Conservation (phyloP, 1,140 invertebrate species). For the Drosophila subobscura region DNA sequence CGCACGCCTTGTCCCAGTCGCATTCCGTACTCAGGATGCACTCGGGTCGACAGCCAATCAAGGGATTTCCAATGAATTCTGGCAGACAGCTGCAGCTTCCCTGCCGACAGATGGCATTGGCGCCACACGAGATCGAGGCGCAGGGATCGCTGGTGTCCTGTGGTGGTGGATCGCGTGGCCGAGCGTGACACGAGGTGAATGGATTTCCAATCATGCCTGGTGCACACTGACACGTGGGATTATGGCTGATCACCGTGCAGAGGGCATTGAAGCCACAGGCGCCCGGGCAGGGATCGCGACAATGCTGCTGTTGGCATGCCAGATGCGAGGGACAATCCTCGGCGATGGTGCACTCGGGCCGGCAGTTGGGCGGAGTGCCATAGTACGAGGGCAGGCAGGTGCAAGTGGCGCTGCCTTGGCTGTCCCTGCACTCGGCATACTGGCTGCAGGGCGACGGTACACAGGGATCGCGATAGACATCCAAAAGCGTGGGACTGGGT, state of each 20-base stretch:
- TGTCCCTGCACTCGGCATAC: slow-evolving; percentile 84
- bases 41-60: slow-evolving; percentile 90
- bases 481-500: slow-evolving; percentile 66
- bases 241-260: slow-evolving; percentile 87
- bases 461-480: slow-evolving; percentile 88
- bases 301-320: slow-evolving; percentile 91
- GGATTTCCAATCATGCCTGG: slow-evolving; percentile 84
- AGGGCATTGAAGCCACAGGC: slow-evolving; percentile 91
- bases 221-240: slow-evolving; percentile 87
- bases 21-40: slow-evolving; percentile 93
- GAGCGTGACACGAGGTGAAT: slow-evolving; percentile 83
- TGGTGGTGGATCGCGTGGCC: slow-evolving; percentile 30
- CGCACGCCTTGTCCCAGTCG: slow-evolving; percentile 88
- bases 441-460: slow-evolving; percentile 90
- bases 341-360: slow-evolving; percentile 89
- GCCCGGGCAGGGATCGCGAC: slow-evolving; percentile 91
- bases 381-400: slow-evolving; percentile 89
- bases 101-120: slow-evolving; percentile 87
- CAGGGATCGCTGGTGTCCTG: slow-evolving; percentile 84
- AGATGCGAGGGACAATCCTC: slow-evolving; percentile 89
- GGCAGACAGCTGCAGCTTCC: slow-evolving; percentile 85
- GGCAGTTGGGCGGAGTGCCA: slow-evolving; percentile 90
- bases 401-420: slow-evolving; percentile 88
- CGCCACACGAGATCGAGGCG: slow-evolving; percentile 87
- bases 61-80: slow-evolving; percentile 88